Percentiles rank a stretch among this genome's conserved stretches.
phyloP scores from a whole-genome alignment of 2,113 vertebrate species.

The Ardeotis arabs region DNA sequence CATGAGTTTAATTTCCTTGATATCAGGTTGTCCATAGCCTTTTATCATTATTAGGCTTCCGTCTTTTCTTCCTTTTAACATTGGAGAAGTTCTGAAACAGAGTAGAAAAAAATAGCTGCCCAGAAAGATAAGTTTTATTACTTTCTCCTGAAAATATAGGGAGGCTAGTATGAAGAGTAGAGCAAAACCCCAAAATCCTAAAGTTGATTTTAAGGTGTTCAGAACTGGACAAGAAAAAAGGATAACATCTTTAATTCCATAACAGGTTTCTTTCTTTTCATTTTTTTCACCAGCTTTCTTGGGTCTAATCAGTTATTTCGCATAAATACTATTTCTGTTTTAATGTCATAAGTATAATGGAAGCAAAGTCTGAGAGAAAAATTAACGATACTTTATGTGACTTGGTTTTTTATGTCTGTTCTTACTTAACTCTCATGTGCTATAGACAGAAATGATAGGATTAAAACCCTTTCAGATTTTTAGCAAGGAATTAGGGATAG shows the following conservation, averaged over 20 bases:
- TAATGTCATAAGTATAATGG: fast-evolving
- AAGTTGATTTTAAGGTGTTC: neutral
- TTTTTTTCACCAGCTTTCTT: neutral
- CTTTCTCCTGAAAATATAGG: neutral
- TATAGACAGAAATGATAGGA: neutral
- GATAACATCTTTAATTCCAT: neutral
- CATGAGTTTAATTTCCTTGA: neutral
- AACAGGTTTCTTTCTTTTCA: neutral
- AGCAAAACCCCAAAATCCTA: neutral
- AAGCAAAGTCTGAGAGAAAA: neutral
- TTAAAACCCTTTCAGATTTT: neutral
- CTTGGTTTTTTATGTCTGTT: neutral
- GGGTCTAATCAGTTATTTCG: neutral
- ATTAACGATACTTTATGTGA: neutral
- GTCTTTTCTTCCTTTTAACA: neutral
- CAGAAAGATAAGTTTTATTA: neutral
- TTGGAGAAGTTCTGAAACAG: neutral
- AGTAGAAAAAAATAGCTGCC: neutral
- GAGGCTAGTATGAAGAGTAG: neutral
- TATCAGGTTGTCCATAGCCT: neutral
- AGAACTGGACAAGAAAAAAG: neutral
- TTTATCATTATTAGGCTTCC: neutral
- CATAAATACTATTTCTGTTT: neutral
- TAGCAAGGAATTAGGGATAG: neutral
- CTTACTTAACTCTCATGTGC: neutral